Evolutionary conservation across 2,888 invertebrate species (phyloP).

Genomic region (Eurytoma californica): DNA sequence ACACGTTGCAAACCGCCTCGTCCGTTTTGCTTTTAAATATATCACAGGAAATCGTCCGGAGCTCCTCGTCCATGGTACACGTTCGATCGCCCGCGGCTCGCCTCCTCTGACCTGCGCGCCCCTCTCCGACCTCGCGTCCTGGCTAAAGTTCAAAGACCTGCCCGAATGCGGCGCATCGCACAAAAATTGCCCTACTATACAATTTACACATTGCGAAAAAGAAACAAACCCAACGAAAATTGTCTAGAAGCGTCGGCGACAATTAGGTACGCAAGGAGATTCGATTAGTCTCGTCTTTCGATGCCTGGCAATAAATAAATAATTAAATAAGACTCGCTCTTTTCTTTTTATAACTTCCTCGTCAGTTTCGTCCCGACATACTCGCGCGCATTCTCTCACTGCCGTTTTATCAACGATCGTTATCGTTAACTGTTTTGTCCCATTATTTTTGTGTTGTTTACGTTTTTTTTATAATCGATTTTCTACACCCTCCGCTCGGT

Average conservation of each 20-base stretch:
- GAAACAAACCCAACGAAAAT: constrained; percentile 64
- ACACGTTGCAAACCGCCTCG: background rate
- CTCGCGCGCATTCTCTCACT: background rate
- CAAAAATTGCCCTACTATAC: constrained; percentile 49
- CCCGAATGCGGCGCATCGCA: constrained; percentile 42
- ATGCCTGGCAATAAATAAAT: constrained; percentile 74
- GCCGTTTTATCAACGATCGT: background rate
- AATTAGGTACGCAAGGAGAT: constrained; percentile 65
- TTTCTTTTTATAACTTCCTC: constrained; percentile 55
- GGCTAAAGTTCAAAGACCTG: constrained; percentile 38
- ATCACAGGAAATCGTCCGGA: constrained; percentile 64
- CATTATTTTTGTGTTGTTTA: background rate
- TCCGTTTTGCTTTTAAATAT: constrained; percentile 52
- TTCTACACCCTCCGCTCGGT: constrained; percentile 58
- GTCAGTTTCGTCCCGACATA: background rate
- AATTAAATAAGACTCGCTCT: constrained; percentile 68
- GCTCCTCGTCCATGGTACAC: constrained; percentile 54
- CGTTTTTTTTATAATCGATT: constrained; percentile 58
- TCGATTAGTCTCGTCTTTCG: constrained; percentile 66
- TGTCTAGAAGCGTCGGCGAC: constrained; percentile 57
- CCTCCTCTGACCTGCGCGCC: constrained; percentile 55
- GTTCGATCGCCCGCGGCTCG: constrained; percentile 26
- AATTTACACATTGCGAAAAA: constrained; percentile 70
- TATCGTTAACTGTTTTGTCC: no score
- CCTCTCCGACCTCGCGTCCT: constrained; percentile 34